Conservation (phyloP, 1,140 invertebrate species). For the Antheraea mylitta region DNA sequence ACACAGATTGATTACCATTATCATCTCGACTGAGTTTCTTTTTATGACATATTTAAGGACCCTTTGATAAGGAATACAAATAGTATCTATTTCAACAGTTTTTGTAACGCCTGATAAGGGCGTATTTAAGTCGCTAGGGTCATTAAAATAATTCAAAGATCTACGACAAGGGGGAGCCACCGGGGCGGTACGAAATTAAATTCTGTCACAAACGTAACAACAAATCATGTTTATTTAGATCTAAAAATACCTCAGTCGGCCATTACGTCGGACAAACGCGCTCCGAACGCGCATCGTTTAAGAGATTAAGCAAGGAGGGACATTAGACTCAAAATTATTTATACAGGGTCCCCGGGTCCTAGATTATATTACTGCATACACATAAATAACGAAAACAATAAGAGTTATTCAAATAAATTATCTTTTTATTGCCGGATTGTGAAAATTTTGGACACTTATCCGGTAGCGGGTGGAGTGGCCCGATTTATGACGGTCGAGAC, state of each 20-base stretch:
- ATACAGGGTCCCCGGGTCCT: conserved; percentile 71
- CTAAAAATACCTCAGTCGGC: conserved; percentile 75
- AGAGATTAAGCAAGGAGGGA: conserved; percentile 77
- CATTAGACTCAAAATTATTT: conserved; percentile 77
- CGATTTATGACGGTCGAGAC: conserved; percentile 73
- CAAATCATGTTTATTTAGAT: conserved; percentile 78
- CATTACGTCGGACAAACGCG: conserved; percentile 64
- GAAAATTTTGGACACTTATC: conserved; percentile 79
- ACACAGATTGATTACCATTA: too few species aligned
- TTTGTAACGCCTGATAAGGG: conserved; percentile 38
- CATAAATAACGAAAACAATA: conserved; percentile 79
- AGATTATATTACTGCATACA: conserved; percentile 78
- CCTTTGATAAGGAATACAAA: not conserved
- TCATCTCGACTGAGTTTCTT: too few species aligned
- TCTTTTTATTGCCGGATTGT: conserved; percentile 79
- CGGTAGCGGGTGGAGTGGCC: conserved; percentile 40
- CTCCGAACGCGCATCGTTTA: conserved; percentile 52
- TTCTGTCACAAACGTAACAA: conserved; percentile 69
- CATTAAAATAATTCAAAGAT: conserved; percentile 74
- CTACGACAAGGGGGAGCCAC: conserved; percentile 26
- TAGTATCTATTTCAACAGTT: conserved; percentile 6
- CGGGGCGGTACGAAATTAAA: conserved; percentile 66
- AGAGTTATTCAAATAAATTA: conserved; percentile 78
- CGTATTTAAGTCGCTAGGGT: conserved; percentile 26
- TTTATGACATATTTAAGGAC: too few species aligned